Percentiles rank a stretch among this genome's conserved stretches.
Conservation (phyloP, 35 echinoderm and acorn worm species). For the Anneissia japonica region DNA sequence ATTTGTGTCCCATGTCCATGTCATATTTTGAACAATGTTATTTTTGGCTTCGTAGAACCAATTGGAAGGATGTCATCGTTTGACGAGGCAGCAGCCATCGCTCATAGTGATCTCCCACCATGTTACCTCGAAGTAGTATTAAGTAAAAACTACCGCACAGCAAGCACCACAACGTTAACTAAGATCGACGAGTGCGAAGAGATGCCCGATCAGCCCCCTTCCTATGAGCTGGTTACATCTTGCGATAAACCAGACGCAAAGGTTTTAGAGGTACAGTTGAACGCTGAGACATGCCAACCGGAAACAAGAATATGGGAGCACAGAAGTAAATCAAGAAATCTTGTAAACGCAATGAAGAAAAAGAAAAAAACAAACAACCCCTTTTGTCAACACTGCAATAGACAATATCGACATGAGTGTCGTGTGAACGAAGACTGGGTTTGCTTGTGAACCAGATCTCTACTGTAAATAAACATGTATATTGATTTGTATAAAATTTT, state of each 20-base stretch:
- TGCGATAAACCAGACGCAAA: neutral
- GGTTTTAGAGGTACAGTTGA: neutral
- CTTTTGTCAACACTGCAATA: neutral
- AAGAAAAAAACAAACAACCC: neutral
- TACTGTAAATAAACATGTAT: neutral
- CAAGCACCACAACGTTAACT: neutral
- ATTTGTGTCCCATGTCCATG: too few species aligned
- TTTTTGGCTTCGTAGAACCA: neutral
- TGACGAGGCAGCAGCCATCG: neutral
- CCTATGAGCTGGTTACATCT: neutral
- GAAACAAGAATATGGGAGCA: neutral
- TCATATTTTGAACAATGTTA: neutral
- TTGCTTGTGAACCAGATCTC: neutral
- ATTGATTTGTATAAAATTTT: neutral
- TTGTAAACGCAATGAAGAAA: neutral
- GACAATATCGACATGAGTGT: neutral
- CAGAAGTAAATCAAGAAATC: neutral
- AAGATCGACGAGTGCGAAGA: neutral
- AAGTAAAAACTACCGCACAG: neutral
- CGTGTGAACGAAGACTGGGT: neutral
- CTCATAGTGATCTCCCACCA: neutral
- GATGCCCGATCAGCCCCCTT: neutral
- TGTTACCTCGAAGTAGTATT: neutral
- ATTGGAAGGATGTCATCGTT: neutral
- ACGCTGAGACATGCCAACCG: neutral